A percentile compares a stretch with the other conserved stretches of the same genome.
Conservation (phyloP, 2,888 invertebrate species). For the Drosophila lacicola region DNA sequence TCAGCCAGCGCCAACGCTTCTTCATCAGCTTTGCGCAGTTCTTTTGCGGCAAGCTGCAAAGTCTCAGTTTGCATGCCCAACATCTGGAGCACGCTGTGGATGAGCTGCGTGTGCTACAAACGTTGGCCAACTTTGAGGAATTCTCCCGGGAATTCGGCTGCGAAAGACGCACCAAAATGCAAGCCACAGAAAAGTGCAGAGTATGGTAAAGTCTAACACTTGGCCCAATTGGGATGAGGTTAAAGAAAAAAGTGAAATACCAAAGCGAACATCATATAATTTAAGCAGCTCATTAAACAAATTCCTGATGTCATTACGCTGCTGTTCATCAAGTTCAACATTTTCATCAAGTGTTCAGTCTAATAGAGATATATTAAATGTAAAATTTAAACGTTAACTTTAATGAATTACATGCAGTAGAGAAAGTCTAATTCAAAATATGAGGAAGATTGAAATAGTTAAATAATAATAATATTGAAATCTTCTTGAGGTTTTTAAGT, state of each 20-base stretch:
- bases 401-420: too few species aligned
- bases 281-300: background rate
- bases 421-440: too few species aligned
- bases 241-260: background rate
- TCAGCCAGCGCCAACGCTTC: slow-evolving; percentile 77
- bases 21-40: slow-evolving; percentile 83
- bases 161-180: slow-evolving; percentile 78
- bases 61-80: slow-evolving; percentile 54
- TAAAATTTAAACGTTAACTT: background rate
- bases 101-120: slow-evolving; percentile 80
- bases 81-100: slow-evolving; percentile 79
- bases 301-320: background rate
- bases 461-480: too few species aligned
- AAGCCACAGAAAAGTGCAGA: slow-evolving; percentile 75
- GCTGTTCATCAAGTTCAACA: background rate
- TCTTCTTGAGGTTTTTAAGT: too few species aligned
- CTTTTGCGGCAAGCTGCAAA: slow-evolving; percentile 80
- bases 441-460: too few species aligned
- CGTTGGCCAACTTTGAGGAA: slow-evolving; percentile 82
- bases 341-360: background rate
- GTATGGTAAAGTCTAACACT: slow-evolving; percentile 69
- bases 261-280: background rate
- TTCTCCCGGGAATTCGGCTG: slow-evolving; percentile 79
- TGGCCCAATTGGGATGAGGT: background rate
- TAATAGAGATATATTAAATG: background rate